Evolutionary conservation across 2,888 invertebrate genomes (phyloP), one percentile per base, ranked within the genome.

Genomic region (Parelbella ahira): DNA sequence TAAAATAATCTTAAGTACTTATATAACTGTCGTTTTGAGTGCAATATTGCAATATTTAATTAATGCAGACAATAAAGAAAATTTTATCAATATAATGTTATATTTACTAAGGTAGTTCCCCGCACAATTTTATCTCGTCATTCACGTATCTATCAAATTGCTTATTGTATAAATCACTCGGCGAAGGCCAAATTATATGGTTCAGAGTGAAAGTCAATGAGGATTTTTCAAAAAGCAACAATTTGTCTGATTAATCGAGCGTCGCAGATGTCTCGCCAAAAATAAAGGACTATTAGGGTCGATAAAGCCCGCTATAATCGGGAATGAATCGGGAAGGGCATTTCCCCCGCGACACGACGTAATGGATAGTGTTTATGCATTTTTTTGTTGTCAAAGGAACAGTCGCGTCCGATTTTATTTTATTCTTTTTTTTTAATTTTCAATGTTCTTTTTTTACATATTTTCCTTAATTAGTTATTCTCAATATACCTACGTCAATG

Each of bases 301-400:
- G 46, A 56, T 50, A 60, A 58, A 48, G 44, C 49, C 37, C 45
- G 51, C 33, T 47, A 53, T 60, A 53, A 63, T 56, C 54, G 56
- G 45, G 56, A 51, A 51, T 45, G 48, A 48, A 42, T 48, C 34
- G 49, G 19, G 49, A 41, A 48, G 51, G 53, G 49, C 49, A 45
- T 49, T 49, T 47, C 51, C 52, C 48, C 37, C 32, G 52, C 32
- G 52, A 53, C 57, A 49, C 47, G 39, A 43, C 37, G 43, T 63
- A 64, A 71, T 66, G 61, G 60, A 70, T 70, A 65, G 68, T 66
- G 58, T 67, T 56, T 58, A 57, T 59, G 58, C 57, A 62, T 58
- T 60, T 62, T 48, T 65, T 68, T 68, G 65, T 52, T 50, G 44
- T 45, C 21, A 36, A 36, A 30, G 30, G 37, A 42, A 44, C 29